phyloP scores from a whole-genome alignment of 1,140 invertebrate genomes.

The Camponotus vicinus region DNA sequence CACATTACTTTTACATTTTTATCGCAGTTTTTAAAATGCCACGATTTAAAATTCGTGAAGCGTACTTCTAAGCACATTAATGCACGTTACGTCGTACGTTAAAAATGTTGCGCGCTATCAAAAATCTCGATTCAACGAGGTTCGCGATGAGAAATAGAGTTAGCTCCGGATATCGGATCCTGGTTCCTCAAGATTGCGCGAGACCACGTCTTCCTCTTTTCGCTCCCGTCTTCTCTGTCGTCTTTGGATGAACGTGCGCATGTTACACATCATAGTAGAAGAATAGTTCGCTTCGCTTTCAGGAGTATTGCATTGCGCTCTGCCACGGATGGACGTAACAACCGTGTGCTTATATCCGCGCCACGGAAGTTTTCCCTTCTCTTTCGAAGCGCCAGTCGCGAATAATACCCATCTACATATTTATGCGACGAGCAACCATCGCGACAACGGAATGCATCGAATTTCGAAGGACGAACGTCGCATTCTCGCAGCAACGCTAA shows the following conservation, averaged over 20 bases:
- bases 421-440: slow-evolving; percentile 25
- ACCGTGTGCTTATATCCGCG: slow-evolving; percentile 1
- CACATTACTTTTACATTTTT: neutral
- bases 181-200: slow-evolving; percentile 18
- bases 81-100: neutral
- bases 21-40: too few species aligned
- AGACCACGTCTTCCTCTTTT: slow-evolving; percentile 7
- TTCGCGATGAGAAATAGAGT: neutral
- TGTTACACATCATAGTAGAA: slow-evolving; percentile 36
- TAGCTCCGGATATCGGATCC: slow-evolving; percentile 28
- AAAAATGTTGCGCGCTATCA: neutral
- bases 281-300: slow-evolving; percentile 28
- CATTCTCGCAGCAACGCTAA: neutral
- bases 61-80: neutral
- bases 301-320: slow-evolving; percentile 39
- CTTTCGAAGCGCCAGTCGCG: slow-evolving; percentile 43
- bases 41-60: neutral
- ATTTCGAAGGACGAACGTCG: slow-evolving; percentile 38
- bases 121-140: neutral
- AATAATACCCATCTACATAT: slow-evolving; percentile 60
- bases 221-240: slow-evolving; percentile 4
- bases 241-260: slow-evolving; percentile 5
- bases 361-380: slow-evolving; percentile 50
- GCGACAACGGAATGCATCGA: slow-evolving; percentile 12
- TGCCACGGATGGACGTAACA: slow-evolving; percentile 25